Conservation (phyloP, 2,888 invertebrate species). For the Drepana falcataria region DNA sequence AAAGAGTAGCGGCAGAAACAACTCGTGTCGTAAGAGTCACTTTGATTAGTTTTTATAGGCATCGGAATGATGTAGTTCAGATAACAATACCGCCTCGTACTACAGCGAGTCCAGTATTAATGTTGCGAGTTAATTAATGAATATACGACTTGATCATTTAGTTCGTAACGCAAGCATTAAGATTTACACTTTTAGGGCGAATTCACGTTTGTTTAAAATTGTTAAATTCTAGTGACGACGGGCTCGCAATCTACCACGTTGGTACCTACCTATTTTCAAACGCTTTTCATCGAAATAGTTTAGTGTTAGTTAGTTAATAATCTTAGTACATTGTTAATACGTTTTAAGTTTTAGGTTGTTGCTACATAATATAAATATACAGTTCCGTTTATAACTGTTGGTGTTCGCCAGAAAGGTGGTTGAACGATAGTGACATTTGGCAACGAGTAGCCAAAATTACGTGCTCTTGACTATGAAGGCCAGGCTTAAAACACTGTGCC, state of each 20-base stretch:
- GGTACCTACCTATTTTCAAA: no score
- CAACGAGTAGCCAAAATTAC: not conserved
- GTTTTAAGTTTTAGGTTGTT: no score
- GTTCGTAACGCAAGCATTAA: not conserved
- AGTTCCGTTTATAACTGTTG: no score
- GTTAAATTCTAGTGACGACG: no score
- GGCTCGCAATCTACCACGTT: no score
- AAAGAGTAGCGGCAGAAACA: not conserved
- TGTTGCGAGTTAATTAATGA: not conserved
- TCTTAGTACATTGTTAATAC: no score
- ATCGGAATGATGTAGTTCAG: not conserved
- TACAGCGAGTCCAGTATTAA: not conserved
- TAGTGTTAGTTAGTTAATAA: no score
- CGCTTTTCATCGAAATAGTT: no score
- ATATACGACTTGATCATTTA: not conserved
- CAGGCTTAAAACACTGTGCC: not conserved
- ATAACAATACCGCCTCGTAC: not conserved
- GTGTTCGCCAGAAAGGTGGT: not conserved
- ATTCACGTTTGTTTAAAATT: no score
- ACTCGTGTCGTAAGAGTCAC: not conserved
- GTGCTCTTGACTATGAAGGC: not conserved
- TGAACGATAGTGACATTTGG: not conserved
- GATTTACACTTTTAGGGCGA: not conserved
- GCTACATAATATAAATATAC: no score
- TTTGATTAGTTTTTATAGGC: not conserved